Percentiles rank a stretch among this genome's conserved stretches.
Evolutionary conservation across 1,140 invertebrate genomes (phyloP).

Genomic region (Camponotus pennsylvanicus): DNA sequence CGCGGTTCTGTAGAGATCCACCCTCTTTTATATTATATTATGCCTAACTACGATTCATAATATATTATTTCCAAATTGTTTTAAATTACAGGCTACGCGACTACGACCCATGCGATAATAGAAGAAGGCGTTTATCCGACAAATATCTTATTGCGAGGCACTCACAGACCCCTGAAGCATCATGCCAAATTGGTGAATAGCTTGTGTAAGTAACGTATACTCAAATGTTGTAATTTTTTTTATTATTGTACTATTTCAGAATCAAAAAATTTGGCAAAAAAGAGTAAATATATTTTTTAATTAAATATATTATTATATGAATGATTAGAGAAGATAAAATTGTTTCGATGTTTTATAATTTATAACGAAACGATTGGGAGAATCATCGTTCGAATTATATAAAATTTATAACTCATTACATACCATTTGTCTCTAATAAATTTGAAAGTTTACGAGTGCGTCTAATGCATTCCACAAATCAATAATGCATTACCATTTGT

Average conservation of each 20-base stretch:
- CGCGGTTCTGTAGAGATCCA: conserved; percentile 26
- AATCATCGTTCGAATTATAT: not conserved
- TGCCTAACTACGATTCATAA: conserved; percentile 66
- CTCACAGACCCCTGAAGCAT: not conserved
- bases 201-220: conserved; percentile 12
- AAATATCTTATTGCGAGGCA: conserved; percentile 38
- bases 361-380: not conserved
- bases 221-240: not conserved
- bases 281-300: not conserved
- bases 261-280: not conserved
- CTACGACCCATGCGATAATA: conserved; percentile 65
- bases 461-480: not conserved
- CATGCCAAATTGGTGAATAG: not conserved
- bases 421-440: not conserved
- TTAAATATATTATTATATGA: not conserved
- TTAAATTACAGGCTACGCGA: conserved; percentile 73
- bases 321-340: not conserved
- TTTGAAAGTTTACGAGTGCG: conserved; percentile 11
- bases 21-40: conserved; percentile 37
- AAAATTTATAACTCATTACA: not conserved
- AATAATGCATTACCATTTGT: conserved; percentile 10
- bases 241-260: not conserved
- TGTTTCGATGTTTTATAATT: not conserved
- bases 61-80: conserved; percentile 77
- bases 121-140: conserved; percentile 65